A percentile compares a stretch with the other conserved stretches of the same genome.
phyloP scores from a whole-genome alignment of 2,113 vertebrate species.

The Euleptes europaea region DNA sequence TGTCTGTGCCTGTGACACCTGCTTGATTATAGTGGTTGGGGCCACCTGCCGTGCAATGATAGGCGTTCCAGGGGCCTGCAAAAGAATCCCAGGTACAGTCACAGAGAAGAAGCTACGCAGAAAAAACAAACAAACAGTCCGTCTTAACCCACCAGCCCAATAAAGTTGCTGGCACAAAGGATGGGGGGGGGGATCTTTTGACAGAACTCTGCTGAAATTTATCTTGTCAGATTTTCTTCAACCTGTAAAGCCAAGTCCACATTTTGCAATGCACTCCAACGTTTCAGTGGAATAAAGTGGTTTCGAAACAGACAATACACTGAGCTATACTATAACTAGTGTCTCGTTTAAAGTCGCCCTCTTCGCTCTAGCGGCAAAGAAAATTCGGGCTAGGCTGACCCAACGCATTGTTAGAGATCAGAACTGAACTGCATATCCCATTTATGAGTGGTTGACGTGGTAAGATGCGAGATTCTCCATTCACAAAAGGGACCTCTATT shows the following conservation, averaged over 20 bases:
- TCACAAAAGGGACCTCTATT: too few relatives aligned
- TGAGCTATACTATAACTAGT: too few relatives aligned
- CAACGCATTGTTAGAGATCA: too few relatives aligned
- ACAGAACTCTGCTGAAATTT: neutral
- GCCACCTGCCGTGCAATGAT: constrained; percentile 87
- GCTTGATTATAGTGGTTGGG: constrained; percentile 91
- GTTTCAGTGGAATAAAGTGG: too few relatives aligned
- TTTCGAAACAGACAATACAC: too few relatives aligned
- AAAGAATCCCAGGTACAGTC: constrained; percentile 15
- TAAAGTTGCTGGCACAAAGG: neutral
- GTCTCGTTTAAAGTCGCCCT: too few relatives aligned
- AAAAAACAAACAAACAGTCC: neutral
- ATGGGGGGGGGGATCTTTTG: neutral
- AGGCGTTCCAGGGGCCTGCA: constrained; percentile 85
- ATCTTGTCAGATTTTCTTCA: fast-evolving
- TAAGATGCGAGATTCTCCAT: too few relatives aligned
- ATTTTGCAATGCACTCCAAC: too few relatives aligned
- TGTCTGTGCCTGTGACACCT: constrained; percentile 86
- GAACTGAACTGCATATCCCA: too few relatives aligned
- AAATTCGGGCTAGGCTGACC: too few relatives aligned
- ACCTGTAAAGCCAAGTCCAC: neutral
- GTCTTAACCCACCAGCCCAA: neutral
- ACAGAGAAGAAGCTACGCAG: neutral
- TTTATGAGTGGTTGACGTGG: too few relatives aligned
- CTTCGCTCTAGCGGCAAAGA: too few relatives aligned